Evolutionary conservation across 2,888 invertebrate genomes (phyloP).

Genomic region (Taphrorychus bicolor): DNA sequence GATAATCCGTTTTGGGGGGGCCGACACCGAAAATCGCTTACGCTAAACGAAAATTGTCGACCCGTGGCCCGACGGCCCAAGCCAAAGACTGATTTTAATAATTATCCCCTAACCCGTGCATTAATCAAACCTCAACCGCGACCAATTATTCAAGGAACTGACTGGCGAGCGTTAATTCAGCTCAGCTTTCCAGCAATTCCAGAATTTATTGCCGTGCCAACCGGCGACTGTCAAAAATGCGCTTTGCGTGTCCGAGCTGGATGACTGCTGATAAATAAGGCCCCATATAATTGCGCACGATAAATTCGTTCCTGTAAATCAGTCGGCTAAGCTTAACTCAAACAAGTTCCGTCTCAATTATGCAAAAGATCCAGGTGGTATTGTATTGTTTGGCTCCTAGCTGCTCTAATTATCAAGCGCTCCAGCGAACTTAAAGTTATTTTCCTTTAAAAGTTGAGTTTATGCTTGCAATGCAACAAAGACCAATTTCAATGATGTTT

Average conservation of each 20-base stretch:
- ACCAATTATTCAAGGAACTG: slow-evolving; percentile 51
- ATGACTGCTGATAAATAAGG: slow-evolving; percentile 3
- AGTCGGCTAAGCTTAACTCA: too few species aligned
- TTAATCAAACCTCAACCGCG: slow-evolving; percentile 51
- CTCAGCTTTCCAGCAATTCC: slow-evolving; percentile 46
- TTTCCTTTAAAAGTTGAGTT: slow-evolving; percentile 9
- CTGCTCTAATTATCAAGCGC: slow-evolving; percentile 17
- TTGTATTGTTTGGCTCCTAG: slow-evolving; percentile 17
- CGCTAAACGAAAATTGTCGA: slow-evolving; percentile 21
- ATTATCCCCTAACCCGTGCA: slow-evolving; percentile 50
- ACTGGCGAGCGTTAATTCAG: slow-evolving; percentile 46
- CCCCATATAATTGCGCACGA: too few species aligned
- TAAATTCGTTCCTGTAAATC: too few species aligned
- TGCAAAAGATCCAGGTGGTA: slow-evolving; percentile 15
- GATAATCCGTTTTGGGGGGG: slow-evolving; percentile 13
- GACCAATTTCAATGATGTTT: not conserved
- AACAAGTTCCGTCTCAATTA: slow-evolving; percentile 18
- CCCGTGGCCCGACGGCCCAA: slow-evolving; percentile 19
- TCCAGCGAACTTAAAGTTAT: slow-evolving; percentile 8
- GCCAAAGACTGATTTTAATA: slow-evolving; percentile 48
- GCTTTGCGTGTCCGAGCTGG: slow-evolving; percentile 7
- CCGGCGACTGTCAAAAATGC: slow-evolving; percentile 41
- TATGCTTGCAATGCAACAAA: slow-evolving; percentile 9
- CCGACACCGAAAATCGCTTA: slow-evolving; percentile 21
- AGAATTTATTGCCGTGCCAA: slow-evolving; percentile 44